Conservation (phyloP, 2,113 vertebrate species). For the Oryzias celebensis region DNA sequence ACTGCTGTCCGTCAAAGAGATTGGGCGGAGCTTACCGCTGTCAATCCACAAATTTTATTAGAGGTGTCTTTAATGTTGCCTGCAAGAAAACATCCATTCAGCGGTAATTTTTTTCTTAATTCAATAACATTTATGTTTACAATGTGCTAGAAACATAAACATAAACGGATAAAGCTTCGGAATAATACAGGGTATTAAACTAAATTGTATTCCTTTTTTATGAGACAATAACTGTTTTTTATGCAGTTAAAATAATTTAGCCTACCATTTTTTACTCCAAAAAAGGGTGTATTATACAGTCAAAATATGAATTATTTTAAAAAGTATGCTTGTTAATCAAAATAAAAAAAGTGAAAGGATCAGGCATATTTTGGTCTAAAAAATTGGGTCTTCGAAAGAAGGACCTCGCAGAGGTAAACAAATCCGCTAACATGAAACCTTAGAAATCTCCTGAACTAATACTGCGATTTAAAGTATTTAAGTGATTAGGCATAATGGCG, state of each 20-base stretch:
- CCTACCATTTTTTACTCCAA: too few relatives aligned
- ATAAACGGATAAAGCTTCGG: too few relatives aligned
- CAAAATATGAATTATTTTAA: too few relatives aligned
- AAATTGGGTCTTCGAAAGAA: constrained; percentile 38
- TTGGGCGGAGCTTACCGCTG: constrained; percentile 47
- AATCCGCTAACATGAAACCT: not conserved
- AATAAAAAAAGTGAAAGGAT: not conserved
- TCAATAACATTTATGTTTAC: too few relatives aligned
- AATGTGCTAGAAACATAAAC: too few relatives aligned
- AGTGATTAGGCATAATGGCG: constrained; percentile 45
- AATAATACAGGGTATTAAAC: too few relatives aligned
- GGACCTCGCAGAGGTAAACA: constrained; percentile 63
- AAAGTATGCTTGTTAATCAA: too few relatives aligned
- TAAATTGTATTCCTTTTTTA: too few relatives aligned
- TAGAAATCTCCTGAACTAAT: constrained; percentile 12
- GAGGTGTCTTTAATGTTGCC: constrained; percentile 38
- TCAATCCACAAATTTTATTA: constrained; percentile 17
- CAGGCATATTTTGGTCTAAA: constrained; percentile 33
- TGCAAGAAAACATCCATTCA: constrained; percentile 21
- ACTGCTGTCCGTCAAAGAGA: constrained; percentile 51
- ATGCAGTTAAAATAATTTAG: too few relatives aligned
- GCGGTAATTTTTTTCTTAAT: not conserved
- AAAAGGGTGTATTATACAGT: too few relatives aligned
- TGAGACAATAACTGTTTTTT: too few relatives aligned
- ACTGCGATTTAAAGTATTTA: not conserved